These are phyloP conservation scores for Empidonax traillii DNA, from an alignment of 2,113 vertebrate species.

Conservation along the genomic window DNA sequence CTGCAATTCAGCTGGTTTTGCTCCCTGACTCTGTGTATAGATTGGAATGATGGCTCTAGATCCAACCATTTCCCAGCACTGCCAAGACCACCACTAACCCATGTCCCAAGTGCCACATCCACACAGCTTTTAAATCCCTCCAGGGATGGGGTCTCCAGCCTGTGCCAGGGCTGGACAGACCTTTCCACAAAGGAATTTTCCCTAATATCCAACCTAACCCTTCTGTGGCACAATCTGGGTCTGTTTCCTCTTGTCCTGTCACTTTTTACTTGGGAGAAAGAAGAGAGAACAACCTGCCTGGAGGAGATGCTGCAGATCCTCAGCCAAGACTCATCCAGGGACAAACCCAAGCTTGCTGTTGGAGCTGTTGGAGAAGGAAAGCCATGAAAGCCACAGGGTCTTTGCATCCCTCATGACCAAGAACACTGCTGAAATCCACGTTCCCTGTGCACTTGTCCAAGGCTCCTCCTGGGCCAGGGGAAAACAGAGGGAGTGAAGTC, in stretches of 20 bases:
- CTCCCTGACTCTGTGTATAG: background rate
- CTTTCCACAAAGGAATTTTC: background rate
- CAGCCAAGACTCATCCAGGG: background rate
- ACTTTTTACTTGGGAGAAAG: rapidly evolving
- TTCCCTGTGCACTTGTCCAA: background rate
- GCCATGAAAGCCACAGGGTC: background rate
- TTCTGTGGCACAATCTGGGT: background rate
- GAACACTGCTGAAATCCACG: background rate
- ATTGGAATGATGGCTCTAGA: background rate
- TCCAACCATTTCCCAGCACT: background rate
- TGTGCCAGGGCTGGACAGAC: background rate
- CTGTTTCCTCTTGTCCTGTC: background rate
- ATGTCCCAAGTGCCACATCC: background rate
- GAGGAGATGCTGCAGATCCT: background rate
- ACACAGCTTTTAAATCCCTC: background rate
- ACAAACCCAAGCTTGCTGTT: background rate
- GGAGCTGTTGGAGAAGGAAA: background rate
- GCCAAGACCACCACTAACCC: background rate
- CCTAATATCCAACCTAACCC: background rate
- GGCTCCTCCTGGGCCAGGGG: background rate
- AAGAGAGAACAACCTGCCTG: background rate
- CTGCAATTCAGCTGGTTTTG: background rate
- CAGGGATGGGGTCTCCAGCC: background rate
- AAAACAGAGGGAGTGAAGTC: background rate
- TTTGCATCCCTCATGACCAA: too few species aligned